Evolutionary conservation across 2,888 invertebrate genomes (phyloP), one percentile per base, ranked within the genome.

Genomic region (Chymomyza procnemis): DNA sequence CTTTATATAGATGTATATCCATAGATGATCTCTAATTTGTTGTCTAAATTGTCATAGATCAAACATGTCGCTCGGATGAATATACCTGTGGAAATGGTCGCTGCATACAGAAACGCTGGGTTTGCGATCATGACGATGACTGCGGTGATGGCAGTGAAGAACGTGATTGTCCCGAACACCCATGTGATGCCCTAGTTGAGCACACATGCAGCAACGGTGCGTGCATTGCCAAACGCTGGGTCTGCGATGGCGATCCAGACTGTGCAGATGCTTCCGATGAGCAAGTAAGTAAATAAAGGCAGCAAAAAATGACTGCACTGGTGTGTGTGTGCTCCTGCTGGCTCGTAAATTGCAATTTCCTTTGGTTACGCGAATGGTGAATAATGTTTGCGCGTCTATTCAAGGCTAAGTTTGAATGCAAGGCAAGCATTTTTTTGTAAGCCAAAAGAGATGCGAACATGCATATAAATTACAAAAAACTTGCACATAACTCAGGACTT

Each of bases 1-100:
- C 12, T 12, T 12, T 9, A 12, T 41, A 12, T 3, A n/a, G n/a
- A n/a, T n/a, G n/a, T n/a, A n/a, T n/a, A n/a, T n/a, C n/a, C n/a
- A 5, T 34, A 34, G 1, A 9, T 3, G 9, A 34, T 41, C 9
- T 0, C 34, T 41, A 41, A 41, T 41, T 41, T 4, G 34, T 9
- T 41, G n/a, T 41, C 34, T 41, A 0, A 12, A 41, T 2, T 41
- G 59, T 65, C 57, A 4, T 18, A 97, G 97, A 97, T 93, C 96
- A 96, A 89, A 97, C 97, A n/a, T 98, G 97, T 91, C 95, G 97
- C 78, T 94, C 96, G 67, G 97, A 97, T 90, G 97, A 98, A 91
- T 97, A 97, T 90, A 96, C 97, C n/a, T 98, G 98, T 91, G 94
- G 93, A 64, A 96, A 97, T 89, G 96, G 97, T 65, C 95, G 95